These are phyloP conservation scores for Tachypleus tridentatus DNA, from an alignment of 1,140 invertebrate genomes.

Conservation along the genomic window DNA sequence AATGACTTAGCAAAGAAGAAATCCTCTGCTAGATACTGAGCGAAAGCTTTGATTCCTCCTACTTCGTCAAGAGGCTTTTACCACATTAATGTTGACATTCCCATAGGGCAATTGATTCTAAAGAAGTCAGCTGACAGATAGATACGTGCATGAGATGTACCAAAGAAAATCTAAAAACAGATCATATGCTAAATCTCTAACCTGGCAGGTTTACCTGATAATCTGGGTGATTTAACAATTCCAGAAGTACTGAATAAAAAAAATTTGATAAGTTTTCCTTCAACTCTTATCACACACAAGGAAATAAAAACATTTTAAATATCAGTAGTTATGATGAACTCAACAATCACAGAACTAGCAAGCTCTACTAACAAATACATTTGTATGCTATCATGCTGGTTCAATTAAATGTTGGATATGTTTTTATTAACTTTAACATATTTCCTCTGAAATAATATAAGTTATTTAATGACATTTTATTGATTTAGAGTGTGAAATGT, in stretches of 20 bases:
- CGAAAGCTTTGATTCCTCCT: conserved; percentile 82
- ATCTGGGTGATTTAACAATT: neutral
- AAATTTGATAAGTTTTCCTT: neutral
- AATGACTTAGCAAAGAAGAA: conserved; percentile 94
- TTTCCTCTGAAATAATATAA: too few relatives aligned
- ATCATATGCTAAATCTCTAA: conserved; percentile 6
- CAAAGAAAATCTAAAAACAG: conserved; percentile 75
- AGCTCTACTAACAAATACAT: too few relatives aligned
- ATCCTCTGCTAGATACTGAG: conserved; percentile 93
- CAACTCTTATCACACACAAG: neutral
- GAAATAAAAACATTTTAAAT: too few relatives aligned
- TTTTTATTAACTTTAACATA: too few relatives aligned
- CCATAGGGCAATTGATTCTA: conserved; percentile 92
- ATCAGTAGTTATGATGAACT: too few relatives aligned
- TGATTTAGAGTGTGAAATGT: too few relatives aligned
- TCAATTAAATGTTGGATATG: too few relatives aligned
- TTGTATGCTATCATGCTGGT: too few relatives aligned
- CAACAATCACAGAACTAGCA: too few relatives aligned
- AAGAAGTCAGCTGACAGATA: conserved; percentile 86
- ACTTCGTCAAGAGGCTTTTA: conserved; percentile 80
- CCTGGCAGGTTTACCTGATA: neutral
- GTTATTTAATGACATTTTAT: too few relatives aligned
- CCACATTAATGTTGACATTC: conserved; percentile 92
- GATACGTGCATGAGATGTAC: conserved; percentile 89
- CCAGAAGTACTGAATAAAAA: neutral